Base-by-base conservation (phyloP, 1,140 invertebrate genomes). In the Zelostemma sp. region DNA sequence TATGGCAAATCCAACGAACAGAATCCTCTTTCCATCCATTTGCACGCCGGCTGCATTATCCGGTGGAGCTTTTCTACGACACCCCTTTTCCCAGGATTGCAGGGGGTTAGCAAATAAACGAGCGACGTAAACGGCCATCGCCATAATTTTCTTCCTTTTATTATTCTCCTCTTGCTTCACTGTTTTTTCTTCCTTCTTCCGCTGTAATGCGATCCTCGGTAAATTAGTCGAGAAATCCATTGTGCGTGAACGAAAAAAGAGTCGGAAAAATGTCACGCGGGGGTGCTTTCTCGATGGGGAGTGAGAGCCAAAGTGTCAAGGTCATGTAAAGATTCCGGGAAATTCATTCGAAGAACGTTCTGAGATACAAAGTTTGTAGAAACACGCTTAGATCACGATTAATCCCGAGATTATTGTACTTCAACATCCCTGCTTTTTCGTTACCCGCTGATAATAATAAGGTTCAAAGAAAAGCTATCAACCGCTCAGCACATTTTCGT, bases 41-140 rank as follows among this genome's bases (percentile, higher is more conserved):
- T 66, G 61, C 68, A 74, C 64, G 65, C 58, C 46, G 40, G 72
- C 68, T 71, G 72, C 68, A 74, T 74, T 74, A 71, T 74, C 72
- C 72, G 63, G 50, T 15, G 46, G 41, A 66, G 51, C 62, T 3
- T 8, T 66, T 68, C 66, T 73, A 41, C 59, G 51, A 69, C 71
- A 71, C 68, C 68, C n/a, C 67, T 70, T 70, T 61, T 60, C 38
- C 35, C 25, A 46, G 60, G 66, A 73, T 70, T 45, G 67, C 72
- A 56, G 54, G 60, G 69, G 67, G 60, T 73, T 67, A 64, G 67
- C 67, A 68, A 73, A 73, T 69, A 73, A 73, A 73, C 72, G 72
- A 62, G 67, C 63, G 60, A 54, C 57, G 72, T 61, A 70, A 73
- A 73, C 60, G 67, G 63, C 67, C 64, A 68, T 73, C 61, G 67